These are phyloP conservation scores for Pyrgus malvae DNA, from an alignment of 2,888 invertebrate species.

Conservation along the genomic window DNA sequence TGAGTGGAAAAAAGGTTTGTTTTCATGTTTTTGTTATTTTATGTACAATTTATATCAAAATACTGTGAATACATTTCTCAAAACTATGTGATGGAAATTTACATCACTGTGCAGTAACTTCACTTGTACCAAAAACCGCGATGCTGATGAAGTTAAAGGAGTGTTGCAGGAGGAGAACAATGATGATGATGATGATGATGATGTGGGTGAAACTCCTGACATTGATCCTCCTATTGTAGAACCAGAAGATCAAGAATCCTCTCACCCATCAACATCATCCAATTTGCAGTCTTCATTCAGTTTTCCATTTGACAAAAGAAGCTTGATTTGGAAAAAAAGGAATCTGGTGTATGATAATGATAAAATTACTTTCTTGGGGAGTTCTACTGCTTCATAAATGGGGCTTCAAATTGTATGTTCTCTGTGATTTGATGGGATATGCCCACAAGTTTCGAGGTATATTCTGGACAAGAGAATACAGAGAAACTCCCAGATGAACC, in stretches of 20 bases:
- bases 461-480: slow-evolving; percentile 39
- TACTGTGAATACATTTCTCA: too few species aligned
- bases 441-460: slow-evolving; percentile 38
- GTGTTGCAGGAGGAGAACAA: background rate
- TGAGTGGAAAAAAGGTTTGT: too few species aligned
- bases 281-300: slow-evolving; percentile 43
- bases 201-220: background rate
- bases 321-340: slow-evolving; percentile 45
- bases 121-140: background rate
- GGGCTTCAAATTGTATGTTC: slow-evolving; percentile 23
- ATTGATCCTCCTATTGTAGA: slow-evolving; percentile 39
- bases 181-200: background rate
- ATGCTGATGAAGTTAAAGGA: background rate
- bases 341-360: slow-evolving; percentile 42
- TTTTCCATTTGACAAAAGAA: slow-evolving; percentile 48
- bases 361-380: slow-evolving; percentile 46
- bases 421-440: slow-evolving; percentile 15
- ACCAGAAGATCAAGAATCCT: slow-evolving; percentile 41
- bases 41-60: too few species aligned
- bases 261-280: slow-evolving; percentile 43
- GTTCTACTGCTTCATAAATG: slow-evolving; percentile 37
- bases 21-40: too few species aligned
- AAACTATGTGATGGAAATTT: too few species aligned
- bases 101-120: too few species aligned
- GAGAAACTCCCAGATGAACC: slow-evolving; percentile 15